These are phyloP conservation scores for Rattus rattus DNA, from an alignment of 2,113 vertebrate genomes.

Conservation along the genomic window DNA sequence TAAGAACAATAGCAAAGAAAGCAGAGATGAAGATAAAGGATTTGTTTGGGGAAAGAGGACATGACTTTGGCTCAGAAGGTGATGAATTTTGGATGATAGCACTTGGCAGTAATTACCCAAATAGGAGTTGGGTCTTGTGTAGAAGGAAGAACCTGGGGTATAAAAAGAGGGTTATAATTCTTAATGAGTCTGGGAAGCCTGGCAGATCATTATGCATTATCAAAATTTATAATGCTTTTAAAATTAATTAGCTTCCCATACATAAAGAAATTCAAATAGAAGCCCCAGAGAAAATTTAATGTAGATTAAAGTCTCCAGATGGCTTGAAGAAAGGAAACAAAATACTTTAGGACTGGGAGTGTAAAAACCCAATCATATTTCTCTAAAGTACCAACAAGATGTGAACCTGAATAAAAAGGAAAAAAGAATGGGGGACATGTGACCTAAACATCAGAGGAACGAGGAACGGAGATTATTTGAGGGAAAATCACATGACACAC, in stretches of 20 bases:
- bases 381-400: background rate
- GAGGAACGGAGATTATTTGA: background rate
- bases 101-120: conserved; percentile 60
- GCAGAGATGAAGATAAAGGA: background rate
- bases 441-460: background rate
- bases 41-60: conserved; percentile 11
- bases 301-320: background rate
- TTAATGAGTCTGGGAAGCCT: conserved; percentile 12
- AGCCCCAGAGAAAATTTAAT: background rate
- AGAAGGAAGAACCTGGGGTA: background rate
- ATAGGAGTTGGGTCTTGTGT: conserved; percentile 22
- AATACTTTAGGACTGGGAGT: background rate
- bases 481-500: background rate
- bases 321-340: background rate
- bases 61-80: background rate
- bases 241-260: conserved; percentile 56
- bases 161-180: conserved; percentile 15
- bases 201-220: conserved; percentile 45
- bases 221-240: conserved; percentile 57
- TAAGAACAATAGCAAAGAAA: conserved; percentile 10
- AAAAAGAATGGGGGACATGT: background rate
- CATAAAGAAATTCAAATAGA: conserved; percentile 49
- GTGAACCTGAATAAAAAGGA: background rate
- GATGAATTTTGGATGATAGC: conserved; percentile 52
- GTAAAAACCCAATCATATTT: background rate